Base-by-base conservation (phyloP, 2,888 invertebrate species). In the Trichogramma dendrolimi region DNA sequence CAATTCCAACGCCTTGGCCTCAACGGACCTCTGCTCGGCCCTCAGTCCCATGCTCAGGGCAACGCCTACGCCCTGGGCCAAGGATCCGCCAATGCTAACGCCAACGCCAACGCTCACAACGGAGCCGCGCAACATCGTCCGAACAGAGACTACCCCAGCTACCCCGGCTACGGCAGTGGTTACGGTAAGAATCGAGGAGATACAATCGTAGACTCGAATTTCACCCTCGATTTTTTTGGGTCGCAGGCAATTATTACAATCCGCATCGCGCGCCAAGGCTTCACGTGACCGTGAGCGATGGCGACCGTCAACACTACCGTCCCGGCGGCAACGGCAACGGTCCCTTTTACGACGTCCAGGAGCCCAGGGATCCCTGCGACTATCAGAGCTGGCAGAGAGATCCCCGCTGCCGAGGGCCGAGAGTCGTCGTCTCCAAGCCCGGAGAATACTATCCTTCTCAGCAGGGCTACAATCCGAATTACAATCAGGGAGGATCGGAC, bases 31-130 rank as follows among this genome's bases (percentile, higher is more conserved):
- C n/a, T 69, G n/a, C 69, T 69, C 47, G 73, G 74, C 27, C 68
- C 61, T 3, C 67, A 61, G 42, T 68, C 70, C 4, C 68, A 71
- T 27, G 66, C 73, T 6, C 71, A 70, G 40, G 70, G 70, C 27
- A 74, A 72, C 67, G 69, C 72, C 5, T 71, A 70, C 41, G 61
- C 69, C 14, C 57, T 75, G 6, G 75, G 74, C 5, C 69, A 72
- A 50, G 27, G 27, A 27, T 27, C 27, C 27, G 74, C 73, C 6
- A 65, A 67, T 10, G 71, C 77, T 10, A 66, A 73, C 11, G 67
- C 76, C 6, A 71, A 74, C 4, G 74, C 73, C 14, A 70, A 68
- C n/a, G 68, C 70, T 3, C 69, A 70, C 43, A 76, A 74, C 52
- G 27, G 27, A 27, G 27, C 14, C 14, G 14, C 27, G 2, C 27